Percentiles rank a stretch among this genome's conserved stretches.
Evolutionary conservation across 2,797 vertebrate species (phyloP).

Genomic region (Sandelia bainsii): DNA sequence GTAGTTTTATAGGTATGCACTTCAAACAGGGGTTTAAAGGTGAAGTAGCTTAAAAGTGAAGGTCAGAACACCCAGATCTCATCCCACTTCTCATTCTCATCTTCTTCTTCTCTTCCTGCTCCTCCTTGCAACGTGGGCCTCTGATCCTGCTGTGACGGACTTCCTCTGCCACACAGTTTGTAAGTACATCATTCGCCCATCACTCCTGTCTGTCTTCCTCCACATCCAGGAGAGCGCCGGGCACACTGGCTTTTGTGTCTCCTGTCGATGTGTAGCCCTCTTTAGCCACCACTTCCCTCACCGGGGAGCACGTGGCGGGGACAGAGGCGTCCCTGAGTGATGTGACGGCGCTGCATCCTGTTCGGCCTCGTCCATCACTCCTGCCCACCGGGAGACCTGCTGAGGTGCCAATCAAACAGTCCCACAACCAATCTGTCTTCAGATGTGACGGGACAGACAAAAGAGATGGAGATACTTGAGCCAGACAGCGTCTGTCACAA

Average conservation of each 20-base stretch:
- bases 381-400: constrained; percentile 63
- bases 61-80: constrained; percentile 16
- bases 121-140: constrained; percentile 22
- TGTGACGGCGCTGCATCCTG: constrained; percentile 81
- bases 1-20: constrained; percentile 25
- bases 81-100: constrained; percentile 29
- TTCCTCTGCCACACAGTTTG: constrained; percentile 82
- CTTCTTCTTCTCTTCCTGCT: constrained; percentile 39
- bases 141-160: constrained; percentile 60
- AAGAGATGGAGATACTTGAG: constrained; percentile 74
- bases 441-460: constrained; percentile 76
- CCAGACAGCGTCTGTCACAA: constrained; percentile 81
- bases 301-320: constrained; percentile 45
- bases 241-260: constrained; percentile 61
- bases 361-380: constrained; percentile 83
- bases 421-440: constrained; percentile 75
- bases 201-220: constrained; percentile 67
- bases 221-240: constrained; percentile 48
- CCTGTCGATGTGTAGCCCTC: constrained; percentile 39
- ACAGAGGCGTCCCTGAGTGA: constrained; percentile 54
- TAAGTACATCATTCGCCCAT: constrained; percentile 85
- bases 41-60: constrained; percentile 23
- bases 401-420: constrained; percentile 72
- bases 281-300: constrained; percentile 61
- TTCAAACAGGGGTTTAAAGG: constrained; percentile 28